Percentiles rank a stretch among this genome's conserved stretches.
Conservation (phyloP, 2,113 vertebrate species). For the Neoarius graeffei region DNA sequence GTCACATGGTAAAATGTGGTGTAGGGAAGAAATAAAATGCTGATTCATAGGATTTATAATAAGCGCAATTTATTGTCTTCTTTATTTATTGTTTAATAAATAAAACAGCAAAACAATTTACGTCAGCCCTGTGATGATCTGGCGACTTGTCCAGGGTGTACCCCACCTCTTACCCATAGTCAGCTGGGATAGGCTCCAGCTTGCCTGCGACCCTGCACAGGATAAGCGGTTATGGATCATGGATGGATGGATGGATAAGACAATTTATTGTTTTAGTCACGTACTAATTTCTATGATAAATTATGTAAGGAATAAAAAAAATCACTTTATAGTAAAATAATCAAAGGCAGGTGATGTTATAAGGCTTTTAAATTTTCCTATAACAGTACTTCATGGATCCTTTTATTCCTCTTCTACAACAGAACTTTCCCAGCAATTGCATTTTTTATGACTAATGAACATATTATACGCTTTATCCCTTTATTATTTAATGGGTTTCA, state of each 20-base stretch:
- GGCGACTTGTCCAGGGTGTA: too few relatives aligned
- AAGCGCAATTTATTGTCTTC: not conserved
- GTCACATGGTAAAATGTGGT: not conserved
- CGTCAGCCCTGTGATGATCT: too few relatives aligned
- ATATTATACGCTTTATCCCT: not conserved
- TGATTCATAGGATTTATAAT: not conserved
- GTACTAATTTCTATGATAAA: not conserved
- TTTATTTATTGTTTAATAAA: too few relatives aligned
- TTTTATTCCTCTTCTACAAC: not conserved
- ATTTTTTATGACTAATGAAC: not conserved
- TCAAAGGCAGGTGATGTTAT: not conserved
- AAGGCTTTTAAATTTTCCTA: not conserved
- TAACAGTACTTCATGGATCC: not conserved
- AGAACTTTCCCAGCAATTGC: not conserved
- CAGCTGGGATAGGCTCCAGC: too few relatives aligned
- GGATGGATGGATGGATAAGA: too few relatives aligned
- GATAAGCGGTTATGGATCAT: too few relatives aligned
- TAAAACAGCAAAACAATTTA: too few relatives aligned
- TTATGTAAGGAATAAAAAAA: not conserved
- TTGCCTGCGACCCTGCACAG: too few relatives aligned
- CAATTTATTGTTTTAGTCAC: too few relatives aligned
- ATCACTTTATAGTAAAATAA: not conserved
- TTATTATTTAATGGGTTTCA: not conserved
- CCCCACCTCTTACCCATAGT: too few relatives aligned
- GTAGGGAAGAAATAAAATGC: not conserved